phyloP scores from a whole-genome alignment of 1,140 invertebrate species.

The Dreissena rostriformis region DNA sequence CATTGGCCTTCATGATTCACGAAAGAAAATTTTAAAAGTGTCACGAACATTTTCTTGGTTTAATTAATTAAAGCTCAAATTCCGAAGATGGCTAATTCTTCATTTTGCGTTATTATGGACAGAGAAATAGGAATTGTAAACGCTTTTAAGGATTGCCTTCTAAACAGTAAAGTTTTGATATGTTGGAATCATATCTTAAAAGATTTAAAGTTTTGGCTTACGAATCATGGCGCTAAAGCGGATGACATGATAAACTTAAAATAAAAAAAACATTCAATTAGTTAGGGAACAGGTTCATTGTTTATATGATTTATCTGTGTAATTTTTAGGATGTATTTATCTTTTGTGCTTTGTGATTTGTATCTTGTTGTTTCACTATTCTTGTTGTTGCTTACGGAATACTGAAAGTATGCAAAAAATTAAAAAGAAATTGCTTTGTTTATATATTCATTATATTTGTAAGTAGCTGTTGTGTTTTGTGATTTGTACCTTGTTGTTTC shows the following conservation, averaged over 20 bases:
- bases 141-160: conserved; percentile 17
- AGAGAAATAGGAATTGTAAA: conserved; percentile 32
- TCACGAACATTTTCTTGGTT: conserved; percentile 36
- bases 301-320: too few relatives aligned
- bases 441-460: too few relatives aligned
- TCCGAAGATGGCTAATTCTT: background rate
- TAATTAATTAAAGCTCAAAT: conserved; percentile 25
- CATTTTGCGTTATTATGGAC: conserved; percentile 17
- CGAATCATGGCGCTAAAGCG: conserved; percentile 26
- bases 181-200: conserved; percentile 43
- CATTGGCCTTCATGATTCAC: conserved; percentile 37
- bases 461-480: too few relatives aligned
- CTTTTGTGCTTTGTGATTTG: too few relatives aligned
- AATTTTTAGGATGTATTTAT: too few relatives aligned
- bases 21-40: conserved; percentile 35
- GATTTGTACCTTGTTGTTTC: too few relatives aligned
- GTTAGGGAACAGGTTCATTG: too few relatives aligned
- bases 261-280: conserved; percentile 31
- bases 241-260: background rate
- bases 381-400: too few relatives aligned
- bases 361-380: too few relatives aligned
- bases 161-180: background rate
- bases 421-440: too few relatives aligned
- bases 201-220: conserved; percentile 37
- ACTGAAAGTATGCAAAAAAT: too few relatives aligned